Evolutionary conservation across 2,113 vertebrate species (phyloP).

Genomic region (Epinephelus cyanopodus): DNA sequence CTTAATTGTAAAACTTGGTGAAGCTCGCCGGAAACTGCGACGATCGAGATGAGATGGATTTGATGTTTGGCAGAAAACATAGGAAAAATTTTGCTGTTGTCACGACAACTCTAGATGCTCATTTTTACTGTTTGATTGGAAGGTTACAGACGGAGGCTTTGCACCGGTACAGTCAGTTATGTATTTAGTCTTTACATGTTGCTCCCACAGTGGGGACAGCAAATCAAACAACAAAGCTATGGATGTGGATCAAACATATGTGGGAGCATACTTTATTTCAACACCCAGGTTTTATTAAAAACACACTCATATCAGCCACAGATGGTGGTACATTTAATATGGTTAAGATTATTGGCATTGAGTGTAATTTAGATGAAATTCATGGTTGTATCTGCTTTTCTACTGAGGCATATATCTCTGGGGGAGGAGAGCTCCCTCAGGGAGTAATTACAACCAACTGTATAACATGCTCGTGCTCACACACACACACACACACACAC

Average conservation of each 20-base stretch:
- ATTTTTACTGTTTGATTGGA: neutral
- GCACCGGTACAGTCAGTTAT: neutral
- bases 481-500: slow-evolving; percentile 19
- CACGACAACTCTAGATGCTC: slow-evolving; percentile 10
- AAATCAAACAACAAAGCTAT: neutral
- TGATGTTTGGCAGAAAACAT: neutral
- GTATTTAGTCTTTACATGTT: neutral
- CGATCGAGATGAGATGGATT: neutral
- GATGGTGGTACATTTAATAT: neutral
- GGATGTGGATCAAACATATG: neutral
- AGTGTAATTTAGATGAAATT: slow-evolving; percentile 7
- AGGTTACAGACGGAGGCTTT: neutral
- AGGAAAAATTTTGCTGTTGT: neutral
- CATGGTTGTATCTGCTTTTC: slow-evolving; percentile 11
- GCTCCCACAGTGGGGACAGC: neutral
- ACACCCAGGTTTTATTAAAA: neutral
- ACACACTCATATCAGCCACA: slow-evolving; percentile 7
- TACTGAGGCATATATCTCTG: slow-evolving; percentile 43
- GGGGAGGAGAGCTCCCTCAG: slow-evolving; percentile 24
- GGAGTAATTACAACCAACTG: slow-evolving; percentile 53
- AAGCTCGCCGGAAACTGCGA: too few relatives aligned
- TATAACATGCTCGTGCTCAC: neutral
- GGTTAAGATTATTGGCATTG: slow-evolving; percentile 16
- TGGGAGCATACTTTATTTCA: neutral
- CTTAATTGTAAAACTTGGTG: too few relatives aligned